Evolutionary conservation across 2,113 vertebrate genomes (phyloP).

Genomic region (Hemiscyllium ocellatum): DNA sequence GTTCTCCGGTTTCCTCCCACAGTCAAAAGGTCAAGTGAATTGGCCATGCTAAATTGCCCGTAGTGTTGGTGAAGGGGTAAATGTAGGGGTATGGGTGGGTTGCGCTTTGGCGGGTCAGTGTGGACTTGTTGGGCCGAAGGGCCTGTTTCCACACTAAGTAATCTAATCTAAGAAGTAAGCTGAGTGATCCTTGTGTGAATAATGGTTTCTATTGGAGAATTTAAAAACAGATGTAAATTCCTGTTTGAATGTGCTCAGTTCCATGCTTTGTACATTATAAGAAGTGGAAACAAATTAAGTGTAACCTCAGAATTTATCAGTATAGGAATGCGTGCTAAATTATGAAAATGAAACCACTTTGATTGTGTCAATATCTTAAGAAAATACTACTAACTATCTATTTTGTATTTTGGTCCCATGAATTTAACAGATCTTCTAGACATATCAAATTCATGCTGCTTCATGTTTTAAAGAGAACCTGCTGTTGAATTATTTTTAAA

Average conservation of each 20-base stretch:
- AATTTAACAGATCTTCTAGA: background rate
- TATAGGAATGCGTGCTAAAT: background rate
- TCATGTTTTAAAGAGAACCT: background rate
- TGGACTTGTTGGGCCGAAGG: too few species aligned
- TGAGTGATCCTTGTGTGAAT: too few species aligned
- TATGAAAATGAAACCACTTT: background rate
- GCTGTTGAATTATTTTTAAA: background rate
- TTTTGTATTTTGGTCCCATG: background rate
- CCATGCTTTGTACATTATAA: background rate
- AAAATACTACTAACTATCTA: background rate
- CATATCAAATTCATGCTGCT: background rate
- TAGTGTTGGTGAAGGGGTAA: too few species aligned
- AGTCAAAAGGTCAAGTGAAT: too few species aligned
- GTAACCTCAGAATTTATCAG: background rate
- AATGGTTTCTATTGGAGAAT: background rate
- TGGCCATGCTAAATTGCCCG: too few species aligned
- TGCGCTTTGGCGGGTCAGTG: too few species aligned
- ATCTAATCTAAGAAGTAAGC: too few species aligned
- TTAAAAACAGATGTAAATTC: background rate
- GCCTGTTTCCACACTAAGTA: too few species aligned
- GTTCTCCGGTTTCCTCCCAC: too few species aligned
- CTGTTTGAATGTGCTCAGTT: background rate
- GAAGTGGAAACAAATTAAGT: background rate
- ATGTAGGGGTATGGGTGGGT: too few species aligned
- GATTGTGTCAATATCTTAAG: background rate